Percentiles rank a stretch among this genome's conserved stretches.
Conservation (phyloP, 2,113 vertebrate genomes). For the Pogonocichla stellata region DNA sequence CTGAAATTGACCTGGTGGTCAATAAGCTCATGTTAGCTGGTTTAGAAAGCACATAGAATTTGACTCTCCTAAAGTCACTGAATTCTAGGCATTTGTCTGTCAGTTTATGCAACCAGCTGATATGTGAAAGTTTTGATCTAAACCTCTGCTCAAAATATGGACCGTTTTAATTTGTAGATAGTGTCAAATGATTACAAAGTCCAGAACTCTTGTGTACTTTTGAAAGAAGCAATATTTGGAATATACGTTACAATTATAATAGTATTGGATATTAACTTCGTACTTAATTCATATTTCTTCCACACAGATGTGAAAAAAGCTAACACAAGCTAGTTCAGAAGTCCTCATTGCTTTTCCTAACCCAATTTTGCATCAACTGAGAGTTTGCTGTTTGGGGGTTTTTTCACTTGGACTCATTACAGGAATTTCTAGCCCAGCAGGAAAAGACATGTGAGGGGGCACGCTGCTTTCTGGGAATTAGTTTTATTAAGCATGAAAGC, state of each 20-base stretch:
- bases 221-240: neutral
- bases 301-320: neutral
- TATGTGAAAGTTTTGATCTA: neutral
- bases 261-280: neutral
- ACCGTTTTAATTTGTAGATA: neutral
- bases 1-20: neutral
- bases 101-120: neutral
- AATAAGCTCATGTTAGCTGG: neutral
- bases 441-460: neutral
- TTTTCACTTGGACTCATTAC: neutral
- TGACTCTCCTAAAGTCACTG: neutral
- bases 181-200: neutral
- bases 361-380: neutral
- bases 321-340: neutral
- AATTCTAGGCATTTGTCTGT: neutral
- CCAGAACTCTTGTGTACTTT: neutral
- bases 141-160: neutral
- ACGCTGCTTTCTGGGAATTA: neutral
- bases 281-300: neutral
- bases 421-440: neutral
- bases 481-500: neutral
- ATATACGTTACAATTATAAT: neutral
- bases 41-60: neutral
- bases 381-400: fast-evolving
- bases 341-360: neutral